Conservation (phyloP, 2,888 invertebrate species). For the Drosophila kokeensis region DNA sequence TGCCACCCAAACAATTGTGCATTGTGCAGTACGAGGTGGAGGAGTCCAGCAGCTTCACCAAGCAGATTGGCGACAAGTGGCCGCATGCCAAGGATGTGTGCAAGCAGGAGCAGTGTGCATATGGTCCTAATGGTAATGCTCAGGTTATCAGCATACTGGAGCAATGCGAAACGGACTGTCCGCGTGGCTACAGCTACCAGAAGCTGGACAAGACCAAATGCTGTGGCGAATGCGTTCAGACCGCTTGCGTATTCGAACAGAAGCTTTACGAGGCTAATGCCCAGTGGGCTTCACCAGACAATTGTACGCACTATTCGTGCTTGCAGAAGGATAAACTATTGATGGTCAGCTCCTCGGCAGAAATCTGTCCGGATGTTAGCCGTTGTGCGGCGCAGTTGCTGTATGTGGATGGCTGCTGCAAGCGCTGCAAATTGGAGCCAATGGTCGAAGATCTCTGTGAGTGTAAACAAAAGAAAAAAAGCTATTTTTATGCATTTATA, state of each 20-base stretch:
- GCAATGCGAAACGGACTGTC: constrained; percentile 78
- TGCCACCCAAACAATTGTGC: constrained; percentile 82
- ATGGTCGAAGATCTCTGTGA: constrained; percentile 77
- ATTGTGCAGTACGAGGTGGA: constrained; percentile 81
- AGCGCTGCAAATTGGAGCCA: constrained; percentile 87
- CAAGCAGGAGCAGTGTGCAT: constrained; percentile 79
- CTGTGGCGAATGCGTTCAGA: constrained; percentile 89
- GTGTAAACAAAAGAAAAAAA: constrained; percentile 11
- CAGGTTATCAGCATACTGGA: constrained; percentile 72
- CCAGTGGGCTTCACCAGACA: constrained; percentile 88
- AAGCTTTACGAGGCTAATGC: constrained; percentile 86
- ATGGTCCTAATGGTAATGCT: constrained; percentile 80
- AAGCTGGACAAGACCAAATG: constrained; percentile 84
- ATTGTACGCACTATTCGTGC: constrained; percentile 88
- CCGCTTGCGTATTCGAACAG: constrained; percentile 86
- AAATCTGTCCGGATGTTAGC: constrained; percentile 88
- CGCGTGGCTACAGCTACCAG: constrained; percentile 87
- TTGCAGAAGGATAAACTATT: constrained; percentile 85
- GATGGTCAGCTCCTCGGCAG: constrained; percentile 86
- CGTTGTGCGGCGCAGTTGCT: constrained; percentile 86
- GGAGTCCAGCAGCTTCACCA: constrained; percentile 77
- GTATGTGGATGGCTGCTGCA: constrained; percentile 89
- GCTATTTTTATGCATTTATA: neutral
- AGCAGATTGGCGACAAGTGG: constrained; percentile 85
- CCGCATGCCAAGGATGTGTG: constrained; percentile 85